These are phyloP conservation scores for Sepiola atlantica DNA, from an alignment of 2,888 invertebrate genomes.

Conservation along the genomic window DNA sequence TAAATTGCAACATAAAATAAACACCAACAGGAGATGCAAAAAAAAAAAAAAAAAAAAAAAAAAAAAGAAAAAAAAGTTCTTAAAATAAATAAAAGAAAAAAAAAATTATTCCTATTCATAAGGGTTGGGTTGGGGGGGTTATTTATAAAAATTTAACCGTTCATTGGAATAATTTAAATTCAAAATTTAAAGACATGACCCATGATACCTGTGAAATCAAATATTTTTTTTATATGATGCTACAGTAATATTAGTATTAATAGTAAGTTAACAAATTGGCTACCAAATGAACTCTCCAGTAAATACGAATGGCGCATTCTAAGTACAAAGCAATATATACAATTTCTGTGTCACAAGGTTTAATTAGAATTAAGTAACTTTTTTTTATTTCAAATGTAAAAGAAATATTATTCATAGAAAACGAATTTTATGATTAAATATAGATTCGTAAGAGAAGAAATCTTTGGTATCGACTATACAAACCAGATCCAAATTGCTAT, in stretches of 20 bases:
- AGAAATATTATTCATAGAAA: too few relatives aligned
- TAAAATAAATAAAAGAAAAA: too few relatives aligned
- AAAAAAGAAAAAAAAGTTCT: too few relatives aligned
- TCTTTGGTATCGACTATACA: too few relatives aligned
- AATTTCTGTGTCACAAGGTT: background rate
- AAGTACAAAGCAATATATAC: background rate
- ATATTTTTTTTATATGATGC: background rate
- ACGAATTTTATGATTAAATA: too few relatives aligned
- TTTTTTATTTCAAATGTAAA: background rate
- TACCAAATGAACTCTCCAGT: background rate
- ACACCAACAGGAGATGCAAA: background rate
- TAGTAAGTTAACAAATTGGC: background rate
- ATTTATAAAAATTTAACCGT: background rate
- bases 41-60: too few relatives aligned
- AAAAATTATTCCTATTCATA: background rate
- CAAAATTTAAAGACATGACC: background rate
- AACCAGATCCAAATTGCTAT: too few relatives aligned
- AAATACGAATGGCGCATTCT: background rate
- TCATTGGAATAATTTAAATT: background rate
- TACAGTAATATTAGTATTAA: background rate
- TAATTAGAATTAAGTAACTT: background rate
- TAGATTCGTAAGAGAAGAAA: too few relatives aligned
- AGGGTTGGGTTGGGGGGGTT: background rate
- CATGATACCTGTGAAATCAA: background rate
- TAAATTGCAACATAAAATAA: background rate